Evolutionary conservation across 2,797 vertebrate species (phyloP).

Genomic region (Myiothlypis coronata): DNA sequence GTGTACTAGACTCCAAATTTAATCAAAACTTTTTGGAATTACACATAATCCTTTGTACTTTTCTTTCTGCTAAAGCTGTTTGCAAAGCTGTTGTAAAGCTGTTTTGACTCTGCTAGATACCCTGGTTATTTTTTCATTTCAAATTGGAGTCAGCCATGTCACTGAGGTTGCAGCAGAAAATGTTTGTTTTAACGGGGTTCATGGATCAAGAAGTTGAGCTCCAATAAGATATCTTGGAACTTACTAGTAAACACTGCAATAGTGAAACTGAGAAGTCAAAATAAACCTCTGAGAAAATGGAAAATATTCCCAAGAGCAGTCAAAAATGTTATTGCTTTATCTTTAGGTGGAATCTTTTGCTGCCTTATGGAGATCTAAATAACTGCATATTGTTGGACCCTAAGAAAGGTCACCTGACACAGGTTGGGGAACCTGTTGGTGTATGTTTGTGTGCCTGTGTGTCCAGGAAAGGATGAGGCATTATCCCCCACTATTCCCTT

Average conservation of each 20-base stretch:
- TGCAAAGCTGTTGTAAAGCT: background rate
- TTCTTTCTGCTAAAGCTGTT: background rate
- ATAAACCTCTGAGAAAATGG: background rate
- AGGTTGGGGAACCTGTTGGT: background rate
- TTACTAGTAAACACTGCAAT: background rate
- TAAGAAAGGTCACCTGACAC: background rate
- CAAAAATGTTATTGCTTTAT: background rate
- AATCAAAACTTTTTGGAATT: background rate
- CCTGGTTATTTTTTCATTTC: background rate
- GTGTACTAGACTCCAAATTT: background rate
- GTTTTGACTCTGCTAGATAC: background rate
- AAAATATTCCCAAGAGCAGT: background rate
- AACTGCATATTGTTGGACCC: background rate
- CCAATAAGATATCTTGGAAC: background rate
- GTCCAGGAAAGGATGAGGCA: background rate
- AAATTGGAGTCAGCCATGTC: background rate
- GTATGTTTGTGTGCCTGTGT: fast-evolving
- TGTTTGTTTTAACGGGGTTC: background rate
- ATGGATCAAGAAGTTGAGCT: background rate
- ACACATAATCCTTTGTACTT: background rate
- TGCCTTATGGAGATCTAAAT: background rate
- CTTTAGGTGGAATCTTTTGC: background rate
- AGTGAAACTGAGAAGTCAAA: background rate
- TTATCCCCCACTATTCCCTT: background rate
- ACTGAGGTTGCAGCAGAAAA: background rate